Percentiles rank a stretch among this genome's conserved stretches.
Evolutionary conservation across 53 echinoderm and acorn worm species (phyloP).

Genomic region (Crossaster papposus): DNA sequence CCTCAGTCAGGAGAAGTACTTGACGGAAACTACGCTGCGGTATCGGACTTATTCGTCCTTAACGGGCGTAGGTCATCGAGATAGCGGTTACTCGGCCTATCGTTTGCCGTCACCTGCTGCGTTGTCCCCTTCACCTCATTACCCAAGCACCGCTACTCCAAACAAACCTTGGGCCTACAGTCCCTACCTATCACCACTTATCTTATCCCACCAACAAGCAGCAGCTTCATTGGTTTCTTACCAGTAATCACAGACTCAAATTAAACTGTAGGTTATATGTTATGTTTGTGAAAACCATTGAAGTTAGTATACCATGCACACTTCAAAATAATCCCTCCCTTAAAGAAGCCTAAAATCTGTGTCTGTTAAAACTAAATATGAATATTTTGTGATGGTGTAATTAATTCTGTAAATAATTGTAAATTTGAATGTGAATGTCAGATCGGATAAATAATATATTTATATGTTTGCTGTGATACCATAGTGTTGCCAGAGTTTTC

Average conservation of each 20-base stretch:
- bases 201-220: conserved; percentile 49
- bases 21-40: conserved; percentile 32
- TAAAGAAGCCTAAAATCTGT: neutral
- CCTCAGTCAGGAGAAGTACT: conserved; percentile 37
- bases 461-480: conserved; percentile 53
- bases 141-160: conserved; percentile 2
- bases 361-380: neutral
- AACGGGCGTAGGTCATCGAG: neutral
- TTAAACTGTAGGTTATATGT: neutral
- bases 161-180: conserved; percentile 39
- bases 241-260: conserved; percentile 27
- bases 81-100: conserved; percentile 54
- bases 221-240: conserved; percentile 45
- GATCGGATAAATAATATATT: conserved; percentile 33
- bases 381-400: conserved; percentile 6
- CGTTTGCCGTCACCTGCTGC: conserved; percentile 34
- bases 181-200: conserved; percentile 46
- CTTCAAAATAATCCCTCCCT: neutral
- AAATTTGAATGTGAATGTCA: conserved; percentile 57
- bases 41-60: conserved; percentile 36
- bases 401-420: conserved; percentile 28
- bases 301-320: neutral
- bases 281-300: neutral
- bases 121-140: conserved; percentile 33
- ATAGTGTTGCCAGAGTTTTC: conserved; percentile 6